Percentiles rank a stretch among this genome's conserved stretches.
Evolutionary conservation across 1,140 invertebrate species (phyloP).

Genomic region (Odontomachus brunneus): DNA sequence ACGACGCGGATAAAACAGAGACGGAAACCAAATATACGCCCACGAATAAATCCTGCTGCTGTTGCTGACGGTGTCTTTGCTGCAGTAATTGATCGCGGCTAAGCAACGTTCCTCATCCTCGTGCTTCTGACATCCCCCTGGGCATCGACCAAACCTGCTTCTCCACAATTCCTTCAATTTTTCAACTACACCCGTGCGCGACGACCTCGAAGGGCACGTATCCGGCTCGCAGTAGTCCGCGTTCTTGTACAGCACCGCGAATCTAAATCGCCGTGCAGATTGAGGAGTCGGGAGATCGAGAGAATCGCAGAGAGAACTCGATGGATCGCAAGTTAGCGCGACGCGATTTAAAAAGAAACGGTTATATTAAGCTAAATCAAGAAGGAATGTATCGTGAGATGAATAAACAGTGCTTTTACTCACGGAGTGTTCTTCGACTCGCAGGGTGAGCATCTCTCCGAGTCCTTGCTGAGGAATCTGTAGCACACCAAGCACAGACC

Average conservation of each 20-base stretch:
- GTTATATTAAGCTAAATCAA: background rate
- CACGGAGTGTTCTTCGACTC: conserved; percentile 68
- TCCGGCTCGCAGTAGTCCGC: conserved; percentile 71
- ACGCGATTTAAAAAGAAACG: no score
- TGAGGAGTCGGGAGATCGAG: no score
- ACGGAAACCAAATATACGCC: conserved; percentile 22
- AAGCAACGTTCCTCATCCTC: conserved; percentile 72
- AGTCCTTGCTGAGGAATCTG: conserved; percentile 68
- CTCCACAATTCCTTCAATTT: conserved; percentile 71
- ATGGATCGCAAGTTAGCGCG: no score
- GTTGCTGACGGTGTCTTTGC: conserved; percentile 65
- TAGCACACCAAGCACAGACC: conserved; percentile 75
- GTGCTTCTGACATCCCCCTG: conserved; percentile 58
- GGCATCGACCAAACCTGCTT: conserved; percentile 66
- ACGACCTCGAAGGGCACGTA: conserved; percentile 36
- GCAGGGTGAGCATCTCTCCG: conserved; percentile 66
- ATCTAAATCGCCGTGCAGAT: conserved; percentile 52
- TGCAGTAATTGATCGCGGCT: conserved; percentile 71
- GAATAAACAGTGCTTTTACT: conserved; percentile 1
- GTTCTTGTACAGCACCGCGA: conserved; percentile 75
- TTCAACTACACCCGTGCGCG: conserved; percentile 39
- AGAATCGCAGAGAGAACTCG: no score
- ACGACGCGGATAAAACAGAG: background rate
- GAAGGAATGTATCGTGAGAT: background rate
- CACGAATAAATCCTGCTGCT: conserved; percentile 69